Evolutionary conservation across 2,797 vertebrate species (phyloP), one percentile per base, ranked within the genome.

Genomic region (Pangasius sanitwongsei): DNA sequence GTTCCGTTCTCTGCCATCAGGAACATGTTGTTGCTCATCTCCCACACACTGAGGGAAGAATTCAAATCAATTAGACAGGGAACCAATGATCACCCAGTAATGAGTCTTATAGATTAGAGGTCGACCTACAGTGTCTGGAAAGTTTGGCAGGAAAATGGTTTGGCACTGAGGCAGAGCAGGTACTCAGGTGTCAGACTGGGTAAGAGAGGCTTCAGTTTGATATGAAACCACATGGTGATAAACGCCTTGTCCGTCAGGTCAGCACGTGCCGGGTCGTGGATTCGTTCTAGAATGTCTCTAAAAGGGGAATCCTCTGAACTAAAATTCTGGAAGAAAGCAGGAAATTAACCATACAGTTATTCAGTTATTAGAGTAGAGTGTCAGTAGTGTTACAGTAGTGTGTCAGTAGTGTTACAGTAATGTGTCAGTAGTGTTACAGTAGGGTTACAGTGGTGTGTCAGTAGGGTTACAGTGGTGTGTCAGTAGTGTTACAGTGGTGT

Each of bases 121-220:
- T 67, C 2, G 50, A 86, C 84, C 53, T 86, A 86, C 84, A 86
- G 92, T 53, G 92, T 92, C 91, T 96, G 96, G 92, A 93, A 97
- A 50, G 92, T 95, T 0, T 92, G 91, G 69, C 96, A 96, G 94
- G 94, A 95, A 93, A 97, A 96, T 89, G 95, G 94, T 91, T 96
- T 97, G 87, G 88, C 92, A 92, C 95, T 96, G 91, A 97, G 95
- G 90, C 96, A 97, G 74, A 91, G 91, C 85, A 97, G 94, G 67
- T 96, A 94, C 4, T 86, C 82, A 6, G 81, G 67, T 0, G 94
- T 90, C 0, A 95, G 2, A 0, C 89, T 4, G 0, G 95, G 93
- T 86, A 96, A 92, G 23, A 95, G 93, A 13, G 96, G 95, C 88
- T 92, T 90, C 87, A 97, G 90, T 87, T 96, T 96, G 91, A 95